A percentile compares a stretch with the other conserved stretches of the same genome.
Evolutionary conservation across 2,113 vertebrate genomes (phyloP).

Genomic region (Neolamprologus devosi): DNA sequence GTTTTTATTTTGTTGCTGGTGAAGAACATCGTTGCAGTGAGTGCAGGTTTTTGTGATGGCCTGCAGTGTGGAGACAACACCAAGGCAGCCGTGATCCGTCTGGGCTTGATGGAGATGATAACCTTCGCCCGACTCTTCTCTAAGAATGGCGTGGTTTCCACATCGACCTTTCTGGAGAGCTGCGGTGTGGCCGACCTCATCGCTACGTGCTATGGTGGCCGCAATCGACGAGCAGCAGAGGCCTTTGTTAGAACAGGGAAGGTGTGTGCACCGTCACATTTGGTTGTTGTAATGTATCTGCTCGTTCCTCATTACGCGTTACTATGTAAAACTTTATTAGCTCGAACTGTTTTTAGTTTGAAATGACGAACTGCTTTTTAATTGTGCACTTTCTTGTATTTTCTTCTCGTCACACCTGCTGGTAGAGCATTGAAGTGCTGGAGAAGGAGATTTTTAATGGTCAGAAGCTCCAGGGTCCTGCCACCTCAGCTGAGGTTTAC

Average conservation of each 20-base stretch:
- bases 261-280: conserved; percentile 45
- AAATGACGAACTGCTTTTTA: not conserved
- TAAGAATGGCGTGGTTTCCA: conserved; percentile 63
- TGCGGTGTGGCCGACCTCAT: conserved; percentile 88
- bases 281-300: not conserved
- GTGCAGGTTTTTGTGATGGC: conserved; percentile 87
- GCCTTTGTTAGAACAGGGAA: conserved; percentile 81
- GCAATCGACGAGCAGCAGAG: conserved; percentile 84
- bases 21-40: conserved; percentile 85
- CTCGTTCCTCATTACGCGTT: not conserved
- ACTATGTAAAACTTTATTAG: not conserved
- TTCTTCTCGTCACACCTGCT: not conserved
- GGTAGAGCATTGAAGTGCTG: conserved; percentile 83
- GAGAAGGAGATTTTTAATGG: conserved; percentile 89
- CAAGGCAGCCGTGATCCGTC: conserved; percentile 85
- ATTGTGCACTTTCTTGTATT: not conserved
- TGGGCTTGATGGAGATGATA: conserved; percentile 92
- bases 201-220: conserved; percentile 84
- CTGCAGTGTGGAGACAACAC: conserved; percentile 86
- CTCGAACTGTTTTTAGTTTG: not conserved
- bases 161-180: conserved; percentile 84
- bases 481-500: conserved; percentile 80
- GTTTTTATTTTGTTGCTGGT: not conserved
- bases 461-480: conserved; percentile 90
- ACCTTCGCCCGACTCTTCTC: conserved; percentile 80